phyloP scores from a whole-genome alignment of 1,140 invertebrate species.

The Micrasema longulum region DNA sequence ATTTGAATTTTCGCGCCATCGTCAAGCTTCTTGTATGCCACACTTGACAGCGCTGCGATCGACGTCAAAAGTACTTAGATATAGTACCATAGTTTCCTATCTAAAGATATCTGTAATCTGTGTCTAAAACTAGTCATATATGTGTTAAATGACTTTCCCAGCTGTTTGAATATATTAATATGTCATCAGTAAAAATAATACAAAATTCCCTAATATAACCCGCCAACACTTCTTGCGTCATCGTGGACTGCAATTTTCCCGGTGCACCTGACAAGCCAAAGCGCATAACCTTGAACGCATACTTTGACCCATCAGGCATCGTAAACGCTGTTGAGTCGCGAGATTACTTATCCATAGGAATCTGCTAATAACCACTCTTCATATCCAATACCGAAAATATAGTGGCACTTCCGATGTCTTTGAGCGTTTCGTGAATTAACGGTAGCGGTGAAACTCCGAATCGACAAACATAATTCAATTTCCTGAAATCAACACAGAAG shows the following conservation, averaged over 20 bases:
- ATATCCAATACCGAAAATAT: not conserved
- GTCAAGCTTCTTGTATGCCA: too few species aligned
- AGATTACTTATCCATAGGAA: not conserved
- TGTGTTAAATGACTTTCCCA: not conserved
- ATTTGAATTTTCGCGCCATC: too few species aligned
- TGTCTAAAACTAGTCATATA: not conserved
- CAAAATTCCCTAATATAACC: constrained; percentile 3
- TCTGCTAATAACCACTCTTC: constrained; percentile 20
- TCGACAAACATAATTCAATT: not conserved
- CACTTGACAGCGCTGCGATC: too few species aligned
- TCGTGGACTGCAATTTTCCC: not conserved
- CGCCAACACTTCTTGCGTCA: constrained; percentile 15
- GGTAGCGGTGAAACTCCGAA: not conserved
- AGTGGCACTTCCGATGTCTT: constrained; percentile 1
- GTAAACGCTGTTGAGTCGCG: constrained; percentile 3
- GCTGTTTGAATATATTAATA: not conserved
- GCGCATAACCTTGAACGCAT: constrained; percentile 5
- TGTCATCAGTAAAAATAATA: constrained; percentile 7
- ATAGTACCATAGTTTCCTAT: too few species aligned
- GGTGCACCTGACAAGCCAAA: constrained; percentile 18
- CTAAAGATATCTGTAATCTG: too few species aligned
- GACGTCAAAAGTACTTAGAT: too few species aligned
- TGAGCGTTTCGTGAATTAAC: constrained; percentile 7
- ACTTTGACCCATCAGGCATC: constrained; percentile 1
- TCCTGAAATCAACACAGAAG: constrained; percentile 9